Percentiles rank a stretch among this genome's conserved stretches.
phyloP scores from a whole-genome alignment of 1,140 invertebrate species.

The Littorina saxatilis region DNA sequence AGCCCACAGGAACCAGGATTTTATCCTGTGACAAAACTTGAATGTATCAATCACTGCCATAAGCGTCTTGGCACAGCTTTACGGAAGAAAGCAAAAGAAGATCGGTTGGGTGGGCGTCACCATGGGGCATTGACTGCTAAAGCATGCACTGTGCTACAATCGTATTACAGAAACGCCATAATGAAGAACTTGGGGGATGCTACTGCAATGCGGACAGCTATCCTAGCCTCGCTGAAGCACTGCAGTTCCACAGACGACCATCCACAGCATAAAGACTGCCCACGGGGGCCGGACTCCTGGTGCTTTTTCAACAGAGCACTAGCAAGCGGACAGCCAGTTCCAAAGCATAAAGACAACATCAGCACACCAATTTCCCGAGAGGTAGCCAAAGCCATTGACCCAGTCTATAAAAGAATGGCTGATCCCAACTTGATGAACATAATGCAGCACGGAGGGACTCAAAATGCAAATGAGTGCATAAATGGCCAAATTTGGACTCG shows the following conservation, averaged over 20 bases:
- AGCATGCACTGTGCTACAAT: background rate
- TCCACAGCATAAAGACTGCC: slow-evolving; percentile 22
- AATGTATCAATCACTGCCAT: slow-evolving; percentile 17
- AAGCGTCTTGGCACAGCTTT: slow-evolving; percentile 23
- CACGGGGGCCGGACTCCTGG: slow-evolving; percentile 22
- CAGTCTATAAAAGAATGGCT: slow-evolving; percentile 19
- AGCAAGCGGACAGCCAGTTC: background rate
- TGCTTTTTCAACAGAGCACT: slow-evolving; percentile 37
- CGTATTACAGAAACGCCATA: background rate
- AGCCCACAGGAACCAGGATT: no score
- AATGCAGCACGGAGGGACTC: slow-evolving; percentile 15
- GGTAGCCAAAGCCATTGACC: background rate
- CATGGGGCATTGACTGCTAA: background rate
- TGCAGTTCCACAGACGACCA: slow-evolving; percentile 6
- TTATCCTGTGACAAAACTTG: background rate
- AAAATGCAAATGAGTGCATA: slow-evolving; percentile 23
- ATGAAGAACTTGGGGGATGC: background rate
- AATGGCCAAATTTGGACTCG: background rate
- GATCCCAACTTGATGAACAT: background rate
- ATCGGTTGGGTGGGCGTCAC: background rate
- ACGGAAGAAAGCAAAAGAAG: slow-evolving; percentile 2
- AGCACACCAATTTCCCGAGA: background rate
- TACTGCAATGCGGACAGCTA: slow-evolving; percentile 3
- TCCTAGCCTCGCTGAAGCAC: slow-evolving; percentile 26
- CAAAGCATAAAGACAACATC: background rate